Base-by-base conservation (phyloP, 2,797 vertebrate species). In the Propithecus deckenii region DNA sequence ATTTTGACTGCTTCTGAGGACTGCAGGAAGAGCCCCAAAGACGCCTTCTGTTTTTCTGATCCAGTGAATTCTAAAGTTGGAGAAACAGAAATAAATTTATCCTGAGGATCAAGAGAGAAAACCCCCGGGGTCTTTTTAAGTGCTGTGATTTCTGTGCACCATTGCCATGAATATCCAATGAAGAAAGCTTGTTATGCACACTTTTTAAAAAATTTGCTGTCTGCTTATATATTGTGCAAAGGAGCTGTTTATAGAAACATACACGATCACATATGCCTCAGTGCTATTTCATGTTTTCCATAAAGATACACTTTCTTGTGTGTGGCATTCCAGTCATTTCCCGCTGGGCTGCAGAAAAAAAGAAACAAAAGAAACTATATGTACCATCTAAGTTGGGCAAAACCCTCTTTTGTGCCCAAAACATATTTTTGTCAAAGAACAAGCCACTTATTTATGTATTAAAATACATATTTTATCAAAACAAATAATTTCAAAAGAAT, bases 261-360 rank as follows among this genome's bases (percentile, higher is more conserved):
- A 55, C 52, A 65, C 0, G 4, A 5, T n/a, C 48, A 50, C 0
- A 55, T 32, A 22, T 1, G 0, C 10, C 55, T 46, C 2, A 30
- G 30, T 2, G 1, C 18, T 7, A 32, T 46, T 92, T 4, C 32
- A 0, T 32, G 20, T n/a, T n/a, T 67, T 67, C 38, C 25, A 10
- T 2, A 35, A 41, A 48, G 20, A 41, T 23, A 46, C 0, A 35
- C 17, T 20, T 9, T 25, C 41, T 43, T 35, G 0, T 11, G 32
- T 0, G 0, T 12, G 17, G 6, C 11, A 7, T 12, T 11, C 3
- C 32, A 9, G 10, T 25, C 17, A 18, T 57, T 35, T 46, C 38
- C 38, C 38, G 38, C 38, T 38, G 38, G 38, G 38, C 38, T 38
- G 38, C 38, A 57, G 25, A 61, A 14, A 12, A 61, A 59, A 41